Conservation (phyloP, 2,797 vertebrate species). For the Esox masquinongy region DNA sequence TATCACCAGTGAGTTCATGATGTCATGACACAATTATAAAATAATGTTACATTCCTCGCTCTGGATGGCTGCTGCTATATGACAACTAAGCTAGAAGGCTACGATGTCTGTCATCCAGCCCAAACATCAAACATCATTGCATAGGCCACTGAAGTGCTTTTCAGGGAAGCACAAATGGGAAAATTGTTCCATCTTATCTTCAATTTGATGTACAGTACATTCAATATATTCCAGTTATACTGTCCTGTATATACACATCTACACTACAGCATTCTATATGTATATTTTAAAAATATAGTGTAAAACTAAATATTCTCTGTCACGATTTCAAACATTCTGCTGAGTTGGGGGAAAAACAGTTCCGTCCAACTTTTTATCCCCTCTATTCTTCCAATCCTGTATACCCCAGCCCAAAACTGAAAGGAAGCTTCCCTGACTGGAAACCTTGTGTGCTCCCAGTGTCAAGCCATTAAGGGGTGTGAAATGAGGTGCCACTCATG, state of each 20-base stretch:
- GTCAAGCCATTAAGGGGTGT: constrained; percentile 86
- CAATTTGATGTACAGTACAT: constrained; percentile 18
- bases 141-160: constrained; percentile 33
- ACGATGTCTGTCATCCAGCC: constrained; percentile 72
- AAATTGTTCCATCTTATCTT: constrained; percentile 48
- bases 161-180: constrained; percentile 37
- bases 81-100: constrained; percentile 76
- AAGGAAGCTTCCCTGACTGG: constrained; percentile 65
- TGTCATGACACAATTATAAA: constrained; percentile 84
- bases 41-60: constrained; percentile 71
- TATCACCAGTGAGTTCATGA: constrained; percentile 75
- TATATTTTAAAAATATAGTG: constrained; percentile 49
- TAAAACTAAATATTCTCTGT: constrained; percentile 44
- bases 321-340: constrained; percentile 29
- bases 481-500: constrained; percentile 86
- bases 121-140: constrained; percentile 68
- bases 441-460: constrained; percentile 75
- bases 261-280: constrained; percentile 4
- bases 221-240: not conserved
- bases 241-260: not conserved
- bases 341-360: constrained; percentile 23
- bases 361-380: constrained; percentile 67
- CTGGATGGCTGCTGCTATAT: constrained; percentile 71
- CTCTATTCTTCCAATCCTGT: constrained; percentile 66
- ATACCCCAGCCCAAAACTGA: constrained; percentile 56